Percentiles rank a stretch among this genome's conserved stretches.
phyloP scores from a whole-genome alignment of 2,888 invertebrate species.

The Drosophila diplacantha region DNA sequence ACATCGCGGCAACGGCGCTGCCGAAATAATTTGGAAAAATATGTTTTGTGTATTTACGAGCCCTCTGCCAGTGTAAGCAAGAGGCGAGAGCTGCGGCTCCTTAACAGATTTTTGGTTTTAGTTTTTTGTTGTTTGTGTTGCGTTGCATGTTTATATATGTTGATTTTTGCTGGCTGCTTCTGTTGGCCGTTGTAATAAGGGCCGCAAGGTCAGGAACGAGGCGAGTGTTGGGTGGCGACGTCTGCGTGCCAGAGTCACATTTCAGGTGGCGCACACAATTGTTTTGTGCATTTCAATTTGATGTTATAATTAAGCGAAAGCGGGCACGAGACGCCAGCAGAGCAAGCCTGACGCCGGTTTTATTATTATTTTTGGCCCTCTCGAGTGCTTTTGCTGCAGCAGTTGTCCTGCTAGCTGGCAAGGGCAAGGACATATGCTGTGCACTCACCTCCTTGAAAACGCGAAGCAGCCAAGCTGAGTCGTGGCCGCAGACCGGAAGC shows the following conservation, averaged over 20 bases:
- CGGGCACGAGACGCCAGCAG: slow-evolving; percentile 34
- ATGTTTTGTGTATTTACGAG: slow-evolving; percentile 39
- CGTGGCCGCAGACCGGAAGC: slow-evolving; percentile 17
- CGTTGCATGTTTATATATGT: slow-evolving; percentile 33
- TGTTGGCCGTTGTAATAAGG: slow-evolving; percentile 35
- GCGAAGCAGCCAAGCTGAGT: neutral
- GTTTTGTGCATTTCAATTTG: slow-evolving; percentile 39
- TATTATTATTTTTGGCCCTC: slow-evolving; percentile 5
- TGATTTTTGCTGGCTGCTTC: slow-evolving; percentile 19
- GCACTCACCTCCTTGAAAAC: slow-evolving; percentile 25
- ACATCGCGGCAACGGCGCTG: slow-evolving; percentile 21
- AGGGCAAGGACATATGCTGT: slow-evolving; percentile 30
- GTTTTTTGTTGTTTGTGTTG: slow-evolving; percentile 20
- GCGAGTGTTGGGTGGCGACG: slow-evolving; percentile 19
- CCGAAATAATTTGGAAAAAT: slow-evolving; percentile 22
- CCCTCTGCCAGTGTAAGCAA: slow-evolving; percentile 34
- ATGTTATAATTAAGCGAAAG: slow-evolving; percentile 39
- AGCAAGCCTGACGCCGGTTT: neutral
- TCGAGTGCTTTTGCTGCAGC: slow-evolving; percentile 21
- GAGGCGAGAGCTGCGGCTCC: slow-evolving; percentile 23
- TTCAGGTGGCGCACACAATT: slow-evolving; percentile 35
- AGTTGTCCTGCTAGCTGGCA: slow-evolving; percentile 24
- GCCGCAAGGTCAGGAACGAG: slow-evolving; percentile 33
- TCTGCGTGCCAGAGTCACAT: slow-evolving; percentile 37
- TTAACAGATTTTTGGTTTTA: slow-evolving; percentile 13